Base-by-base conservation (phyloP, 2,888 invertebrate genomes). In the Embidobia sp. region DNA sequence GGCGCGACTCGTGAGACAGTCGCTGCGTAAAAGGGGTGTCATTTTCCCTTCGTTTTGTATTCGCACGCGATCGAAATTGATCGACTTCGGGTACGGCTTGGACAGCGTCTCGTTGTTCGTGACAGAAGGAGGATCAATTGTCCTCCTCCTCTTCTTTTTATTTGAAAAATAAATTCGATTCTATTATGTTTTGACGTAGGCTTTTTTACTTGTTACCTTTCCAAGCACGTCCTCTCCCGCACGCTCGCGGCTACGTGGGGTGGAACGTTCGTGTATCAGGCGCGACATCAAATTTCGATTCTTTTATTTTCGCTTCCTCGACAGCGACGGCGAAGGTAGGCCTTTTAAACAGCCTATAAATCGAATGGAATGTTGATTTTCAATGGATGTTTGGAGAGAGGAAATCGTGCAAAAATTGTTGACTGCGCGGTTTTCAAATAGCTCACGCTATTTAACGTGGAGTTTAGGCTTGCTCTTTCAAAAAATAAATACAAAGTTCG, bases 141-240 rank as follows among this genome's bases (percentile, higher is more conserved):
- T 15, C 19, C 13, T 46, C 11, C 37, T 29, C n/a, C 8, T 53
- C 33, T 61, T 75, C 53, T 48, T 13, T 66, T 46, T 59, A 37
- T 55, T 64, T 48, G 44, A 46, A 42, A 66, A 55, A 72, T 77
- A 72, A 72, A 77, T 63, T 55, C 48, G 42, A 61, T 66, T 77
- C 77, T 67, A 77, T 77, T 72, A 77, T 33, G 61, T 77, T 77
- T 72, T 44, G 44, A 35, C 15, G 11, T 35, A 19, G 16, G 46
- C 16, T 18, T 59, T 42, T 26, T 75, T 35, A 63, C 33, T 57
- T 35, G 18, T 67, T 67, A 44, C 53, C 55, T 55, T 46, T 55
- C 51, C 44, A 11, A 33, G 27, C 64, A 51, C 51, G 44, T 51
- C 51, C 49, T 33, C 13, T 33, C 1, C 15, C 15, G 27, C 37